These are phyloP conservation scores for Eulemur mongoz DNA, from an alignment of 2,797 vertebrate genomes.

Conservation along the genomic window DNA sequence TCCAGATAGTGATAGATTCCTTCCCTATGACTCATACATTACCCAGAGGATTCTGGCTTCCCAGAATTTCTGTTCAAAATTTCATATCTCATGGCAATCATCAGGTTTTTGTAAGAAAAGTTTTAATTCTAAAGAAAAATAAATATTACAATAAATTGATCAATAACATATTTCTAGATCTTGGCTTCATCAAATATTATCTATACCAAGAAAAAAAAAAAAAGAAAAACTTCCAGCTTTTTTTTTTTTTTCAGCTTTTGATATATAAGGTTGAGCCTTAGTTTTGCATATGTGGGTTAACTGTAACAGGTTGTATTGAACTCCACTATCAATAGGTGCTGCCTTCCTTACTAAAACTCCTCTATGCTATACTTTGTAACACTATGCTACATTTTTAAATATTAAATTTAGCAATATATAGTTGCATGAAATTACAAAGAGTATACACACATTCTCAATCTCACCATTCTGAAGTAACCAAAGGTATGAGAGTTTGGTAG, in stretches of 20 bases:
- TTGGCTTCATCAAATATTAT: not conserved
- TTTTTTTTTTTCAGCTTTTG: not conserved
- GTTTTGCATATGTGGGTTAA: not conserved
- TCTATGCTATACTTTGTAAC: not conserved
- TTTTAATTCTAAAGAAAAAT: slow-evolving; percentile 46
- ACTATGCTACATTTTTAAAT: not conserved
- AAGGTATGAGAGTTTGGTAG: not conserved
- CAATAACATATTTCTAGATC: not conserved
- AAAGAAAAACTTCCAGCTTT: not conserved
- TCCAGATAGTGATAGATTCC: slow-evolving; percentile 59
- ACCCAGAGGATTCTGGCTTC: slow-evolving; percentile 36
- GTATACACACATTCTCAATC: not conserved
- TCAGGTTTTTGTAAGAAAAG: not conserved
- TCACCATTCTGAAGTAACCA: not conserved
- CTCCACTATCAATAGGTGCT: not conserved
- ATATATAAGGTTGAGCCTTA: not conserved
- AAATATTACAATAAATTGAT: not conserved
- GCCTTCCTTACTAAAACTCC: not conserved
- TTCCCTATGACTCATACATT: slow-evolving; percentile 60
- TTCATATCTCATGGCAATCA: slow-evolving; percentile 51
- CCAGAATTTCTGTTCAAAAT: slow-evolving; percentile 52
- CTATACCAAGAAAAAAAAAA: not conserved
- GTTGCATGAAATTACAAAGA: not conserved
- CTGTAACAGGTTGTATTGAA: not conserved
- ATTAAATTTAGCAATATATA: not conserved